phyloP scores from a whole-genome alignment of 1,140 invertebrate genomes.

The Bombus picipes region DNA sequence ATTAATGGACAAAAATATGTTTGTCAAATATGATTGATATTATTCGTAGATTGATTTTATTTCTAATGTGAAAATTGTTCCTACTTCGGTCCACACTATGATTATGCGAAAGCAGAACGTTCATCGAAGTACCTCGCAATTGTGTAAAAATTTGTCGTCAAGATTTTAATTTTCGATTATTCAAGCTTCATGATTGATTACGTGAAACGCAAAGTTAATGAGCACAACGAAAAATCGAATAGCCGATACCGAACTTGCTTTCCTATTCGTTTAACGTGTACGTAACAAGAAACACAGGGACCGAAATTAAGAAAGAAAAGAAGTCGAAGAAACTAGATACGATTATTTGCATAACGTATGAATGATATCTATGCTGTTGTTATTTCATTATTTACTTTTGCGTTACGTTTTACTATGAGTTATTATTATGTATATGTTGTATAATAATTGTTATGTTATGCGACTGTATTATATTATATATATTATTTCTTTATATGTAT shows the following conservation, averaged over 20 bases:
- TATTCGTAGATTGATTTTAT: neutral
- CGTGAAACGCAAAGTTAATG: neutral
- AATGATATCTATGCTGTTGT: conserved; percentile 46
- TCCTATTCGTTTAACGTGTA: conserved; percentile 9
- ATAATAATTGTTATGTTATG: conserved; percentile 68
- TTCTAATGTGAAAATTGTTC: conserved; percentile 30
- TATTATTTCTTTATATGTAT: conserved; percentile 65
- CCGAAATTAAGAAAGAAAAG: conserved; percentile 17
- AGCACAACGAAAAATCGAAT: conserved; percentile 20
- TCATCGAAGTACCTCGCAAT: conserved; percentile 29
- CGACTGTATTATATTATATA: conserved; percentile 65
- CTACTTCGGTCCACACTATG: conserved; percentile 29
- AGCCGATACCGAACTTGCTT: neutral
- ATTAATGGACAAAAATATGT: neutral
- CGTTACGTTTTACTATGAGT: conserved; percentile 60
- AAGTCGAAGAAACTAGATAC: conserved; percentile 19
- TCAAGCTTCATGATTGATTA: neutral
- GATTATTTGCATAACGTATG: conserved; percentile 13
- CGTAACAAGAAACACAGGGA: conserved; percentile 27
- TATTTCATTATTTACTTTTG: conserved; percentile 53
- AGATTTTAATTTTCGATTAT: neutral
- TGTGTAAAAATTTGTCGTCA: neutral
- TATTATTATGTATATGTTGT: conserved; percentile 60
- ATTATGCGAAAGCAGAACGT: conserved; percentile 7
- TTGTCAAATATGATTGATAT: neutral